phyloP scores from a whole-genome alignment of 2,888 invertebrate species.

The Rhamphomyia laevipes region DNA sequence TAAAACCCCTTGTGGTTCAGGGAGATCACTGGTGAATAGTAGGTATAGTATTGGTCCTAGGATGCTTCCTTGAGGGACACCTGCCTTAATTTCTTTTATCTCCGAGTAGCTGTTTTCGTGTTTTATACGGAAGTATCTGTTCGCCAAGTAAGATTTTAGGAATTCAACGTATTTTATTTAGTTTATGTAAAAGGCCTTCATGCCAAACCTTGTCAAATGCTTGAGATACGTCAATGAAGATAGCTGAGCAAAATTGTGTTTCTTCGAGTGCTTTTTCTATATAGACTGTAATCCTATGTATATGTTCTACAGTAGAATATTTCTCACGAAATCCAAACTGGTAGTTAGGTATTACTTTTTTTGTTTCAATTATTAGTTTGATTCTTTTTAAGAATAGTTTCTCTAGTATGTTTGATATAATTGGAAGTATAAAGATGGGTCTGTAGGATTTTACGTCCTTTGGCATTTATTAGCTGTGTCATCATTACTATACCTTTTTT shows the following conservation, averaged over 20 bases:
- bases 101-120: not conserved
- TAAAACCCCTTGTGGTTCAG: not conserved
- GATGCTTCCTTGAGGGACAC: constrained; percentile 1
- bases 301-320: constrained; percentile 6
- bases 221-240: constrained; percentile 9
- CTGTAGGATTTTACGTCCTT: constrained; percentile 16
- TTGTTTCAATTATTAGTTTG: too few species aligned
- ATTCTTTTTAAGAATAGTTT: too few species aligned
- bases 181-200: constrained; percentile 4
- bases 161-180: not conserved
- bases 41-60: not conserved
- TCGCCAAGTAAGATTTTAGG: not conserved
- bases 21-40: not conserved
- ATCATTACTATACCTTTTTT: constrained; percentile 15
- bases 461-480: constrained; percentile 10
- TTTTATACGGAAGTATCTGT: constrained; percentile 1
- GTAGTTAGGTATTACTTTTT: too few species aligned
- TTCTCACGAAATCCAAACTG: too few species aligned
- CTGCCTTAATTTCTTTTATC: not conserved
- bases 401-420: constrained; percentile 14
- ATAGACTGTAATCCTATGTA: constrained; percentile 1
- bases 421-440: constrained; percentile 18
- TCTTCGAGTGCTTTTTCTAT: constrained; percentile 8
- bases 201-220: constrained; percentile 9
- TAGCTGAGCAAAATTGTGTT: constrained; percentile 5